Evolutionary conservation across 1,140 invertebrate species (phyloP), one percentile per base, ranked within the genome.

Genomic region (Ephestia elutella): DNA sequence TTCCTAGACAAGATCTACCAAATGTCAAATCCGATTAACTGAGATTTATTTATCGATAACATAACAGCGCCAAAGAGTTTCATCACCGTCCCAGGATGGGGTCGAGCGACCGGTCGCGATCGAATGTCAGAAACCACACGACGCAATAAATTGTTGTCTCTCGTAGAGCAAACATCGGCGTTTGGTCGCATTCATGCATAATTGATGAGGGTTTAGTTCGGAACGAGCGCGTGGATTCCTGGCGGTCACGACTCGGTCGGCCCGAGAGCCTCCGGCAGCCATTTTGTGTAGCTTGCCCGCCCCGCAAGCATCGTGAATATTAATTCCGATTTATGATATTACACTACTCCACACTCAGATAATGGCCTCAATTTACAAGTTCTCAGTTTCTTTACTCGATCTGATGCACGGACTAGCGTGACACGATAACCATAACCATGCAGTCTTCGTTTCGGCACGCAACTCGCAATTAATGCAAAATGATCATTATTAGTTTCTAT

Each of bases 141-240:
- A 81, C 72, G 81, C 78, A 84, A 87, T 86, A 87, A 87, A 86
- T 87, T 82, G 81, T 82, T 82, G 82, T 85, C 80, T 83, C 81
- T 74, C 78, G 79, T 76, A 84, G 83, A 85, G 82, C 82, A 87
- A 87, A 87, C 84, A 85, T 82, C 73, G 84, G 66, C 76, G 78
- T 78, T 84, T 71, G 71, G 71, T 70, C 80, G 84, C 84, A 86
- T 87, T 87, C 84, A 86, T 87, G 81, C 82, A 86, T 87, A 84
- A 87, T 83, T 87, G 82, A 87, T 86, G 84, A 82, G 84, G 78
- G 84, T 81, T 76, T 66, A 70, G 63, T 81, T 76, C 65, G 70
- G 63, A 78, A 71, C 74, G 73, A 77, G 70, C 72, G 78, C 77
- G 73, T 78, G 81, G 80, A 85, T 82, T 86, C 83, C 80, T 76